These are phyloP conservation scores for Lasiurus cinereus DNA, from an alignment of 2,113 vertebrate species.

Conservation along the genomic window DNA sequence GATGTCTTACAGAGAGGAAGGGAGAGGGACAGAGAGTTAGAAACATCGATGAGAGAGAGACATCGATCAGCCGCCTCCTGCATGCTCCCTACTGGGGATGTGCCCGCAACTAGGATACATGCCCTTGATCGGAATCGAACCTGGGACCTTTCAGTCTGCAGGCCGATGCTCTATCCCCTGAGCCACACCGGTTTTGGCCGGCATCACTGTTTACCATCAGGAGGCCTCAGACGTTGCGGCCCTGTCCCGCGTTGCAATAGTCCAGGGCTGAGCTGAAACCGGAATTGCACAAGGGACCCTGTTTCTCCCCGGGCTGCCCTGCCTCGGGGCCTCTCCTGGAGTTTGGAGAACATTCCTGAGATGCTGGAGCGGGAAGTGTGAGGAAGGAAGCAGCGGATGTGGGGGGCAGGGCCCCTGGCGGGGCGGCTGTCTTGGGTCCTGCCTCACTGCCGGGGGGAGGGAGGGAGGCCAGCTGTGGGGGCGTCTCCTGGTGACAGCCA, in stretches of 20 bases:
- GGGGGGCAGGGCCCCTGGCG: background rate
- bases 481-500: too few relatives aligned
- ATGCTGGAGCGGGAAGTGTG: constrained; percentile 3
- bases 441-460: background rate
- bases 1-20: too few relatives aligned
- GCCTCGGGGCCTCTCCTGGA: background rate
- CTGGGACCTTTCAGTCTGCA: too few relatives aligned
- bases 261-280: background rate
- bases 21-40: too few relatives aligned
- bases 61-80: too few relatives aligned
- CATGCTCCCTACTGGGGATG: too few relatives aligned
- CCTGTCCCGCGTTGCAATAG: background rate
- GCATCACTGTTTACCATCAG: background rate
- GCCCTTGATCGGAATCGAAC: too few relatives aligned
- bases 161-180: too few relatives aligned
- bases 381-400: background rate
- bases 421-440: background rate
- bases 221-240: background rate
- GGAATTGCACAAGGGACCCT: background rate
- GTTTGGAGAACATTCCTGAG: background rate
- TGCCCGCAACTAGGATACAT: too few relatives aligned
- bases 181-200: too few relatives aligned
- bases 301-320: background rate
- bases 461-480: background rate
- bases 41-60: too few relatives aligned